A percentile compares a stretch with the other conserved stretches of the same genome.
Conservation (phyloP, 1,140 invertebrate species). For the Zaprionus lachaisei region DNA sequence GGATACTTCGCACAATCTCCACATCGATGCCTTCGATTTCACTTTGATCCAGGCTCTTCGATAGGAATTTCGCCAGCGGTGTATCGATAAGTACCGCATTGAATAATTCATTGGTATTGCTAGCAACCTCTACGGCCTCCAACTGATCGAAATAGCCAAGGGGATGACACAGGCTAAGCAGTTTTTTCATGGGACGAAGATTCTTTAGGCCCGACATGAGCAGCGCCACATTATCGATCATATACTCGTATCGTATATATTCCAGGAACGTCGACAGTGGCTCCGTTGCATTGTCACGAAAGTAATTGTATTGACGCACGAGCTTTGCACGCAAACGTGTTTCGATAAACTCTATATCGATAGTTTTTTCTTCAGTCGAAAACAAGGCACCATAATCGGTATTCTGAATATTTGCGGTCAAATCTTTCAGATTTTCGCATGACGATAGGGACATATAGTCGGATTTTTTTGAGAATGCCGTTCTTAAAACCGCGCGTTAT, state of each 20-base stretch:
- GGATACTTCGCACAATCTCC: slow-evolving; percentile 99
- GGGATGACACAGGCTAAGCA: slow-evolving; percentile 99
- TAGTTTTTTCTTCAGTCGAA: slow-evolving; percentile 97
- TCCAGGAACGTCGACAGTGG: slow-evolving; percentile 98
- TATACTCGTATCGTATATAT: slow-evolving; percentile 99
- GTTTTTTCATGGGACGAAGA: slow-evolving; percentile 97
- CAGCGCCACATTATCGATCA: slow-evolving; percentile 99
- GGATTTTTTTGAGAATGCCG: slow-evolving; percentile 97
- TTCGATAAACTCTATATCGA: slow-evolving; percentile 98
- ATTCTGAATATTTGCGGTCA: slow-evolving; percentile 98
- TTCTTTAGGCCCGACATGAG: slow-evolving; percentile 99
- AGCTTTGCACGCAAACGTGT: slow-evolving; percentile 98
- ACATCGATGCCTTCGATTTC: slow-evolving; percentile 99
- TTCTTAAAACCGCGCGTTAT: slow-evolving; percentile 99
- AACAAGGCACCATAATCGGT: slow-evolving; percentile 99
- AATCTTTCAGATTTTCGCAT: slow-evolving; percentile 99
- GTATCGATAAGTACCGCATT: slow-evolving; percentile 99
- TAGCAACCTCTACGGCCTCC: slow-evolving; percentile 99
- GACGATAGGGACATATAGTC: slow-evolving; percentile 99
- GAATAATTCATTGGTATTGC: slow-evolving; percentile 98
- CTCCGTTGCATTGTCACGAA: slow-evolving; percentile 98
- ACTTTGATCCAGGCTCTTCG: slow-evolving; percentile 98
- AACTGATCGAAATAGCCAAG: slow-evolving; percentile 99
- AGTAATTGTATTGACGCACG: slow-evolving; percentile 98
- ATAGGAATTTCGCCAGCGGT: slow-evolving; percentile 98